Base-by-base conservation (phyloP, 2,888 invertebrate genomes). In the Sinopyrophorus schimmeli region DNA sequence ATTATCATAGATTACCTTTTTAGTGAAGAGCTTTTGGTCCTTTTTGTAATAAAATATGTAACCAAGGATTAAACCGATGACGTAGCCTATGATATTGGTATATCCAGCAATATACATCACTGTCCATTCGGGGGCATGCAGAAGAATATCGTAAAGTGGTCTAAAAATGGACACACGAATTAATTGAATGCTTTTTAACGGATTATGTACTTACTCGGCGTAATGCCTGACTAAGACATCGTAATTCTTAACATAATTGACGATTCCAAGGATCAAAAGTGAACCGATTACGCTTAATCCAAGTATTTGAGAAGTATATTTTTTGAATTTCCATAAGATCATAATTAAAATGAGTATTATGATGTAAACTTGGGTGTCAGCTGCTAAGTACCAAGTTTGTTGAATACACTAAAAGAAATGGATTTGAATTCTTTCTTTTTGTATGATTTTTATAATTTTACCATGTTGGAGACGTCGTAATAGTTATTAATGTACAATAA, bases 321-420 rank as follows among this genome's bases (percentile, higher is more conserved):
- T 35, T 24, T 57, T 55, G 26, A 31, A 54, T 21, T 56, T 66
- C 47, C 59, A 59, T 14, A 65, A 52, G 5, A 66, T 5, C 31
- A 55, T 59, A 17, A 70, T 38, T 3, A 68, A 30, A n/a, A 21
- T 4, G 2, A 34, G 20, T 10, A 11, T 20, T 9, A 20, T 2
- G 2, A 63, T 41, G 49, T 67, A 71, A 9, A 68, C 43, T 47
- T 70, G 70, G 7, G 63, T 67, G 40, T 71, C 71, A 3, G 64
- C 49, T 6, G 68, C 66, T 17, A 69, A 46, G 50, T 67, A 71
- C 71, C 71, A 69, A 1, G 63, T 62, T 54, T 69, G 69, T 41
- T 62, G 63, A 14, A 68, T 35, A 48, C 69, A 68, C 68, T 69
- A 31, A 48, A 64, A 61, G 12, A 34, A 10, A 26, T 9, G 18